These are phyloP conservation scores for Sternotherus odoratus DNA, from an alignment of 2,797 vertebrate species.

Conservation along the genomic window DNA sequence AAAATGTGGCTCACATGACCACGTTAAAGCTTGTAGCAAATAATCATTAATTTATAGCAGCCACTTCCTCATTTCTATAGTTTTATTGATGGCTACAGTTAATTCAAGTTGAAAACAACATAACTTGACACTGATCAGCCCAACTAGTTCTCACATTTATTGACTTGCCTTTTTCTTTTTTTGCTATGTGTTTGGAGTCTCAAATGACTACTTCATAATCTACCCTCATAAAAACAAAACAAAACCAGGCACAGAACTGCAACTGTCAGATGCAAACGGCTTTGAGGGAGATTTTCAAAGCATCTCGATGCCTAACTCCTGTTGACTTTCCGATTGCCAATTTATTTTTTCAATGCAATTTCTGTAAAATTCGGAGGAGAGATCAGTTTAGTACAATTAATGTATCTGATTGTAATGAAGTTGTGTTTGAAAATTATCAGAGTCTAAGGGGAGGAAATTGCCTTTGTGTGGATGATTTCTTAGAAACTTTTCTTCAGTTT, in stretches of 20 bases:
- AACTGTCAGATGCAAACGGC: slow-evolving; percentile 74
- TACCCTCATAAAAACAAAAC: slow-evolving; percentile 55
- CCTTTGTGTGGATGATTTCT: slow-evolving; percentile 61
- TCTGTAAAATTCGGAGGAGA: slow-evolving; percentile 56
- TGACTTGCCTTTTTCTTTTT: slow-evolving; percentile 53
- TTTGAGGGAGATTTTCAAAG: slow-evolving; percentile 74
- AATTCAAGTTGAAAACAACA: slow-evolving; percentile 78
- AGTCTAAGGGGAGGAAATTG: slow-evolving; percentile 40
- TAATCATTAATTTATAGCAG: slow-evolving; percentile 83
- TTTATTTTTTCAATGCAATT: slow-evolving; percentile 60
- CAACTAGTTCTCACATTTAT: slow-evolving; percentile 67
- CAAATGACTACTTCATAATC: slow-evolving; percentile 69
- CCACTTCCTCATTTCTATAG: slow-evolving; percentile 73
- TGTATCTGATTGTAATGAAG: slow-evolving; percentile 30
- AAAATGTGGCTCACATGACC: slow-evolving; percentile 78
- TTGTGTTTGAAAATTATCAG: neutral
- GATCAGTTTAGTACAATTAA: slow-evolving; percentile 51
- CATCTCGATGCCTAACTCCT: slow-evolving; percentile 67
- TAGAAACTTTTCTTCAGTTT: slow-evolving; percentile 59
- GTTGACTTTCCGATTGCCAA: slow-evolving; percentile 74
- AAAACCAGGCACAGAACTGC: slow-evolving; percentile 61
- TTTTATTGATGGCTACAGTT: slow-evolving; percentile 77
- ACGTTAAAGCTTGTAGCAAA: slow-evolving; percentile 77
- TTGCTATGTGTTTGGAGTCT: slow-evolving; percentile 64
- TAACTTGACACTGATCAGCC: slow-evolving; percentile 72